Conservation (phyloP, 2,888 invertebrate species). For the Sarcophaga caerulescens region DNA sequence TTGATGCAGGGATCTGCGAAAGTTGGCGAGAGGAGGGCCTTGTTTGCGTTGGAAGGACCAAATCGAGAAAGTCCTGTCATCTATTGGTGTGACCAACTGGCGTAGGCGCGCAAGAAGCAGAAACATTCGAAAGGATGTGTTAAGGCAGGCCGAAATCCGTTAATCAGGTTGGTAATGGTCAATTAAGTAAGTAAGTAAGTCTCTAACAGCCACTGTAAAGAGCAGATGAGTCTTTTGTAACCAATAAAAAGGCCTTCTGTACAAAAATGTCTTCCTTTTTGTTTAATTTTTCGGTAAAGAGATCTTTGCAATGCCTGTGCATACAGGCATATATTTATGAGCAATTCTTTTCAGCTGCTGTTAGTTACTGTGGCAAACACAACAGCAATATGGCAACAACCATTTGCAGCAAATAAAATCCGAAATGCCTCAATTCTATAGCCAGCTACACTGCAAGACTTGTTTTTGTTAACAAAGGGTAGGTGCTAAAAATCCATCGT, state of each 20-base stretch:
- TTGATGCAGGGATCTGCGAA: no score
- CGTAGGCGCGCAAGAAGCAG: no score
- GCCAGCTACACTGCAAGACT: not conserved
- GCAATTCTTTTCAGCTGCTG: not conserved
- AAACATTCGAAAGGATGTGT: no score
- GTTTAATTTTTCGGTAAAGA: not conserved
- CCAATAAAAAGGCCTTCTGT: not conserved
- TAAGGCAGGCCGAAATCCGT: no score
- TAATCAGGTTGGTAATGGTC: no score
- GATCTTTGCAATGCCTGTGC: not conserved
- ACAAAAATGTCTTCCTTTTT: not conserved
- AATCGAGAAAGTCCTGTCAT: no score
- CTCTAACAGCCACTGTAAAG: no score
- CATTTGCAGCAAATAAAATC: not conserved
- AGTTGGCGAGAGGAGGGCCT: no score
- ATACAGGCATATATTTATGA: not conserved
- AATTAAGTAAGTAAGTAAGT: no score
- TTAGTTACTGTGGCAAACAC: not conserved
- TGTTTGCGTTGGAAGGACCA: no score
- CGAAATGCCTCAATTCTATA: not conserved
- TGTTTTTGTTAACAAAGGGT: conserved; percentile 19
- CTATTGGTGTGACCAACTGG: no score
- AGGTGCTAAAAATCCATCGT: conserved; percentile 31
- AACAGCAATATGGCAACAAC: not conserved
- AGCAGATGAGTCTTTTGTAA: no score